A percentile compares a stretch with the other conserved stretches of the same genome.
Evolutionary conservation across 2,797 vertebrate genomes (phyloP).

Genomic region (Thripadectes ignobilis): DNA sequence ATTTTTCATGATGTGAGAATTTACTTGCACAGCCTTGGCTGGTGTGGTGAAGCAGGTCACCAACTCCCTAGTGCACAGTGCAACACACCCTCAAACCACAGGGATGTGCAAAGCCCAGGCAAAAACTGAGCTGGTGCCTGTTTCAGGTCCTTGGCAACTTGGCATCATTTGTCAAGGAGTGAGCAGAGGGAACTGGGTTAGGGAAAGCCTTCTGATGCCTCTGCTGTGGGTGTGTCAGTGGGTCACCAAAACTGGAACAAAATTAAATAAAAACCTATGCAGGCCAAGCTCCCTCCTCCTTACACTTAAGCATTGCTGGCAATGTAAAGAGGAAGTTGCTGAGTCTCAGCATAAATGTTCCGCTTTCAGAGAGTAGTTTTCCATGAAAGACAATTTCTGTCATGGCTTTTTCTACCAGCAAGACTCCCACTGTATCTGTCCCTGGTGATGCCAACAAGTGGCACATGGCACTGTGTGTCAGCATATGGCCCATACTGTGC

Average conservation of each 20-base stretch:
- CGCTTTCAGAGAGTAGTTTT: background rate
- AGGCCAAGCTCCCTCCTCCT: background rate
- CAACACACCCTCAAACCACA: background rate
- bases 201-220: background rate
- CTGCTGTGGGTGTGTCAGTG: background rate
- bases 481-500: background rate
- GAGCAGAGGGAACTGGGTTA: background rate
- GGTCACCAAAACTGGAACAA: background rate
- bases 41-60: background rate
- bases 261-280: background rate
- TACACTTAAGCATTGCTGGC: background rate
- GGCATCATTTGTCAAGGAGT: background rate
- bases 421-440: fast-evolving
- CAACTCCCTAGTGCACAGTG: background rate
- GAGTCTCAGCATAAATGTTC: background rate
- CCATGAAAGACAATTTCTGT: background rate
- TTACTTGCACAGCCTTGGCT: background rate
- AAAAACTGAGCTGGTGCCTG: background rate
- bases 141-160: background rate
- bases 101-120: background rate
- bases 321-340: background rate
- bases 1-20: background rate
- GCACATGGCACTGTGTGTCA: background rate
- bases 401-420: background rate
- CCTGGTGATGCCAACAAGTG: background rate